Conservation (phyloP, 2,888 invertebrate species). For the Merodon equestris region DNA sequence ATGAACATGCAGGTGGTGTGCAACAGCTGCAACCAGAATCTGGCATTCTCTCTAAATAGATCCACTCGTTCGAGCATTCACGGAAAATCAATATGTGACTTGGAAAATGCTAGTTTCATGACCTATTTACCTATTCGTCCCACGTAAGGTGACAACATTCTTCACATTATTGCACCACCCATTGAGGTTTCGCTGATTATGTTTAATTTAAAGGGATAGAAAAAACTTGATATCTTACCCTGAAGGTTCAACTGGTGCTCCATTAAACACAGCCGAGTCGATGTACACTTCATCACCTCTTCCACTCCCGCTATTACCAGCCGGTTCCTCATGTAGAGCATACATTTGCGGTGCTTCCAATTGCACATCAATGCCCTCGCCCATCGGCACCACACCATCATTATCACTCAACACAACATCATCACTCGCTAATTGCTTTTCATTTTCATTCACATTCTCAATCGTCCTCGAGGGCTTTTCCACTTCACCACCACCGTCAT, state of each 20-base stretch:
- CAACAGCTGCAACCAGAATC: too few relatives aligned
- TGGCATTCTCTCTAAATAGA: too few relatives aligned
- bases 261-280: conserved; percentile 30
- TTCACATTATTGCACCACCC: too few relatives aligned
- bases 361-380: conserved; percentile 40
- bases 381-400: conserved; percentile 43
- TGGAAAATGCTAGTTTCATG: too few relatives aligned
- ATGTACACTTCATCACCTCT: conserved; percentile 19
- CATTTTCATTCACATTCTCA: conserved; percentile 31
- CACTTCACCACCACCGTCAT: conserved; percentile 13
- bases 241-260: conserved; percentile 29
- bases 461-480: conserved; percentile 4
- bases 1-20: too few relatives aligned
- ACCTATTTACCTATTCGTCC: too few relatives aligned
- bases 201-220: too few relatives aligned
- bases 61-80: too few relatives aligned
- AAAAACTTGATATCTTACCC: too few relatives aligned
- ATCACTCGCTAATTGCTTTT: conserved; percentile 39
- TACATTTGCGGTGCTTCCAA: conserved; percentile 47
- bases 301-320: neutral
- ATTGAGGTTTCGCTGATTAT: too few relatives aligned
- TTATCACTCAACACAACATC: conserved; percentile 58
- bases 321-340: conserved; percentile 17
- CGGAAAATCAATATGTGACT: too few relatives aligned
- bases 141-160: too few relatives aligned